A percentile compares a stretch with the other conserved stretches of the same genome.
phyloP scores from a whole-genome alignment of 1,140 invertebrate genomes.

The Lutraria rhynchaena region DNA sequence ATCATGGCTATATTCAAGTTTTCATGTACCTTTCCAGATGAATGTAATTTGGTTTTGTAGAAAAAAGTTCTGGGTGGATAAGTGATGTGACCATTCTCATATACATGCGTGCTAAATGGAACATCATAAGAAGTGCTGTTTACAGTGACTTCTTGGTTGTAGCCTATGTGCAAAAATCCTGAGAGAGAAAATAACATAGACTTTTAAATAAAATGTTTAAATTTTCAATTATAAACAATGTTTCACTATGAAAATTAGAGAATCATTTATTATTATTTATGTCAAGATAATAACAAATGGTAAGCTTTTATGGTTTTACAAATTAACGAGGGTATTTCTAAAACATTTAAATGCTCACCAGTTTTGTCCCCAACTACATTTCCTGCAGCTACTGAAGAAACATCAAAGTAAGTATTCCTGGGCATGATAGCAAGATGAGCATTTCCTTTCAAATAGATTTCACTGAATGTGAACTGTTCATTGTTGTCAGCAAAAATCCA shows the following conservation, averaged over 20 bases:
- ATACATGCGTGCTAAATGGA: constrained; percentile 72
- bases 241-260: neutral
- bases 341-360: constrained; percentile 58
- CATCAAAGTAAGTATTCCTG: constrained; percentile 33
- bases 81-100: constrained; percentile 65
- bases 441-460: constrained; percentile 64
- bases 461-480: constrained; percentile 62
- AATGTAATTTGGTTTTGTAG: constrained; percentile 68
- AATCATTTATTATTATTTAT: neutral
- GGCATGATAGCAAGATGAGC: constrained; percentile 69
- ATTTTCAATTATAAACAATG: neutral
- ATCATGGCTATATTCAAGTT: no score
- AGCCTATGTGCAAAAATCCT: constrained; percentile 72
- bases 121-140: constrained; percentile 69
- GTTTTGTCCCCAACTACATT: constrained; percentile 70
- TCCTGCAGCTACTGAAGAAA: constrained; percentile 56
- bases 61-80: constrained; percentile 72
- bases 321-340: neutral
- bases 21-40: constrained; percentile 65
- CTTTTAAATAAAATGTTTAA: neutral
- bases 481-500: constrained; percentile 62
- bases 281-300: neutral
- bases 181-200: constrained; percentile 17
- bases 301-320: neutral
- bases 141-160: constrained; percentile 67